Conservation (phyloP, 2,888 invertebrate genomes). For the Drosophila macrospina region DNA sequence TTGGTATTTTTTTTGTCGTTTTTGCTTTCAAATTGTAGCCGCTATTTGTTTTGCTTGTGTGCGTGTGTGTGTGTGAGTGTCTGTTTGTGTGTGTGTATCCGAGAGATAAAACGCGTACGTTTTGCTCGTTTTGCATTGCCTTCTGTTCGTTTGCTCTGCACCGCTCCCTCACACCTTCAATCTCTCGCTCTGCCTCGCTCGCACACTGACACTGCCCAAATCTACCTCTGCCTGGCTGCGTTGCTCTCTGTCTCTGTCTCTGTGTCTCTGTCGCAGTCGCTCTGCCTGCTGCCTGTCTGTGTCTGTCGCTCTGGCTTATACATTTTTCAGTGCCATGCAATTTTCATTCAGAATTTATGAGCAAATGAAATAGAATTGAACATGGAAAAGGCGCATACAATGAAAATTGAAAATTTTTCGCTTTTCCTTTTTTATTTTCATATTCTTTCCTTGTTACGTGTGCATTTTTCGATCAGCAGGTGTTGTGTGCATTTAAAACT, state of each 20-base stretch:
- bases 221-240: constrained; percentile 2
- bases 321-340: constrained; percentile 69
- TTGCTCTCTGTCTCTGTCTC: constrained; percentile 9
- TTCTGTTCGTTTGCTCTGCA: constrained; percentile 27
- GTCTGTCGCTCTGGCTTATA: constrained; percentile 43
- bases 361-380: constrained; percentile 75
- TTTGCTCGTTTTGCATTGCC: constrained; percentile 46
- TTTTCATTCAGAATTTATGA: constrained; percentile 78
- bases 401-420: constrained; percentile 67
- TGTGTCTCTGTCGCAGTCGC: too few relatives aligned
- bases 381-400: constrained; percentile 67
- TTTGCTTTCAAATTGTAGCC: constrained; percentile 62
- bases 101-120: constrained; percentile 74
- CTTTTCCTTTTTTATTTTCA: constrained; percentile 17
- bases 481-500: constrained; percentile 41
- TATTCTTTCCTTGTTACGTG: constrained; percentile 38
- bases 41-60: constrained; percentile 47
- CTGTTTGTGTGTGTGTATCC: constrained; percentile 47
- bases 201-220: background rate
- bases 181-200: constrained; percentile 1
- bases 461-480: constrained; percentile 32
- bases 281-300: constrained; percentile 13
- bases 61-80: constrained; percentile 15
- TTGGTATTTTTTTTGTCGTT: constrained; percentile 63
- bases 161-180: background rate